These are phyloP conservation scores for Psephotus haematonotus DNA, from an alignment of 2,113 vertebrate species.

Conservation along the genomic window DNA sequence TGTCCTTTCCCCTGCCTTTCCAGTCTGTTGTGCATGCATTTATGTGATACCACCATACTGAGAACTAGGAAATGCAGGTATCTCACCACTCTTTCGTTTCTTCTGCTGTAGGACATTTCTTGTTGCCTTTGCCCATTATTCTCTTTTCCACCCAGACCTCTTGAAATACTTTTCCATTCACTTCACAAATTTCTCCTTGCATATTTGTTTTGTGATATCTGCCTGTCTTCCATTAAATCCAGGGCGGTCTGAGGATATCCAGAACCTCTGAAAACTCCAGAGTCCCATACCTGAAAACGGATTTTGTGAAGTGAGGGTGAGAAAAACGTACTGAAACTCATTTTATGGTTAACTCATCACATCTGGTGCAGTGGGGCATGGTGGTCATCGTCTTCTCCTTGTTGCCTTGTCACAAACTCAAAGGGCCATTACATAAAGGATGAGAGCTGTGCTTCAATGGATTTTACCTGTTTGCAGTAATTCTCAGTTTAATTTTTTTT, in stretches of 20 bases:
- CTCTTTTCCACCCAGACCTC: background rate
- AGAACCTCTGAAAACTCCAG: background rate
- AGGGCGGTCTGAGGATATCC: background rate
- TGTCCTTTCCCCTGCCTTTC: background rate
- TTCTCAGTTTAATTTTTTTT: conserved; percentile 57
- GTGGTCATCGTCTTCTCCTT: background rate
- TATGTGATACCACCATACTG: background rate
- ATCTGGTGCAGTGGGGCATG: background rate
- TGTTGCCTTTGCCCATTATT: background rate
- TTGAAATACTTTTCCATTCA: background rate
- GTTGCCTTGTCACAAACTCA: background rate
- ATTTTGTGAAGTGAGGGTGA: background rate
- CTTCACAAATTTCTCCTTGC: background rate
- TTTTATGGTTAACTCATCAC: background rate
- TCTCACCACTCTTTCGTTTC: background rate
- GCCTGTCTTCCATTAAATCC: background rate
- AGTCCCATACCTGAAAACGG: background rate
- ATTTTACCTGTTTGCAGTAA: conserved; percentile 50
- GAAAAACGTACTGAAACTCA: background rate
- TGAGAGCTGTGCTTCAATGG: background rate
- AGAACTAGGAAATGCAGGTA: background rate
- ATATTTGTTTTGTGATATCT: background rate
- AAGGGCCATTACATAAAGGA: background rate
- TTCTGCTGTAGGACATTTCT: background rate
- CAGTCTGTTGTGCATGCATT: background rate